Base-by-base conservation (phyloP, 2,113 vertebrate species). In the Clinocottus analis region DNA sequence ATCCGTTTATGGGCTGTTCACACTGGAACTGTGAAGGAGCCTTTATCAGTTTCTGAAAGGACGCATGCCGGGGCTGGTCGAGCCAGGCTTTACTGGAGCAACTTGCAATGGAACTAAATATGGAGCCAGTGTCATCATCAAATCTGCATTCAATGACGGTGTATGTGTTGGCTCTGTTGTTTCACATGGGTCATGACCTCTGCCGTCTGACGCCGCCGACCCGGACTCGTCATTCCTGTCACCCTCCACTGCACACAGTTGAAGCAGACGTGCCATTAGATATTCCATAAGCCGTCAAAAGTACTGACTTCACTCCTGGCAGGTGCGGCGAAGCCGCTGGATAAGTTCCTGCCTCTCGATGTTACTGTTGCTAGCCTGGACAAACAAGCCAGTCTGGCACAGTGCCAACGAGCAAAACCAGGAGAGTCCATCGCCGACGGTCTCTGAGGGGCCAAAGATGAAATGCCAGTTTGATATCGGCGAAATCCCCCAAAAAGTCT, bases 1-100 rank as follows among this genome's bases (percentile, higher is more conserved):
- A 45, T 77, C 67, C 79, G 67, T 80, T 78, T 69, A 49, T 80
- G 67, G 60, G 37, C 29, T 63, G 53, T 62, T 78, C 73, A 72
- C 61, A 74, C 16, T 63, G 62, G 64, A 83, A 75, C 74, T 86
- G 89, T 85, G 79, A 84, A 80, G 60, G 29, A 80, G 29, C 61
- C 56, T 56, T 82, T 74, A 67, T 80, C 41, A n/a, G 61, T 51
- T 53, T 72, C 56, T 81, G 43, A 87, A 86, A 75, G 79, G 60
- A 66, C 16, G 31, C 13, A 37, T 31, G 51, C 56, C 62, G 35
- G 59, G 25, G 61, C 55, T 21, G 78, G 78, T 47, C 45, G 49
- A 60, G 17, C 70, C 63, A 35, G 68, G n/a, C 45, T 37, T 17
- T 2, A 37, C 68, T 45, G 73, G 27, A 58, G 16, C 49, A 39